Percentiles rank a stretch among this genome's conserved stretches.
These are phyloP conservation scores for Chymomyza amoena DNA, from an alignment of 2,888 invertebrate species.

Conservation along the genomic window DNA sequence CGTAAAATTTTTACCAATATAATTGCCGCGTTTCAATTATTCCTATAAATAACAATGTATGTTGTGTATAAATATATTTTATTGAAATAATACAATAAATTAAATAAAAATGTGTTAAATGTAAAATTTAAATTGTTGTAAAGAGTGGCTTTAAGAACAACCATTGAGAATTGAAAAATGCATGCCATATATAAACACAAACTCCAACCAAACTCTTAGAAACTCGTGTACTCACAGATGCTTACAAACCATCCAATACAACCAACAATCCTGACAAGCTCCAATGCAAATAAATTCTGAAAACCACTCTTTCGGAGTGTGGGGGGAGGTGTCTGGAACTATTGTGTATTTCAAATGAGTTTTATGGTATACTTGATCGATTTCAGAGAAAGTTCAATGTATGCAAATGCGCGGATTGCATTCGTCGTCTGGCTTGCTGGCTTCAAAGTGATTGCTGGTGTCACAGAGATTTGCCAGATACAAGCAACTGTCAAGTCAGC, in stretches of 20 bases:
- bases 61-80: too few species aligned
- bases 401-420: conserved; percentile 35
- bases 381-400: conserved; percentile 47
- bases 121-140: background rate
- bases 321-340: background rate
- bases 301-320: too few species aligned
- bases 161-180: background rate
- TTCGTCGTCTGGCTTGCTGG: conserved; percentile 26
- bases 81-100: too few species aligned
- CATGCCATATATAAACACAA: conserved; percentile 21
- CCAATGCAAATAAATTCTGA: too few species aligned
- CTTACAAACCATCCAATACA: background rate
- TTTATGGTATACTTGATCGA: conserved; percentile 59
- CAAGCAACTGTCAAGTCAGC: background rate
- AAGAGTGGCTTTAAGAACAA: background rate
- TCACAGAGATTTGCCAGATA: conserved; percentile 40
- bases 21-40: background rate
- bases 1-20: conserved; percentile 1
- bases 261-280: background rate
- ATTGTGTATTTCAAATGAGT: background rate
- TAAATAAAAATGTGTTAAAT: too few species aligned
- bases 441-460: conserved; percentile 56
- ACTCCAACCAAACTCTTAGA: conserved; percentile 23
- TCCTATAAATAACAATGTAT: too few species aligned
- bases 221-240: background rate